A percentile compares a stretch with the other conserved stretches of the same genome.
Evolutionary conservation across 2,113 vertebrate species (phyloP).

Genomic region (Nannospalax galili): DNA sequence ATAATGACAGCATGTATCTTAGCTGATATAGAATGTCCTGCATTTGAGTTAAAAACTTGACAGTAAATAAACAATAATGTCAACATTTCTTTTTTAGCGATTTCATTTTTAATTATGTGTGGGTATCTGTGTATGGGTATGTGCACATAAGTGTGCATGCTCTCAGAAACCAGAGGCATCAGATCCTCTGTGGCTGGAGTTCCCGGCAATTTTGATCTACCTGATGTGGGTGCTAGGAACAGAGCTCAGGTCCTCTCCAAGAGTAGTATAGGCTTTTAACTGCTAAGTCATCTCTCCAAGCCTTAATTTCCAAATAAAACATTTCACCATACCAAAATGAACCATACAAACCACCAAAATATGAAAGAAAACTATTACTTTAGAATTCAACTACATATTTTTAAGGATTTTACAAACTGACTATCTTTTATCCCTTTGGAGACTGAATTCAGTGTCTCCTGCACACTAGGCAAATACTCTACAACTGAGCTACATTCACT

Average conservation of each 20-base stretch:
- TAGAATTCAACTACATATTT: constrained; percentile 23
- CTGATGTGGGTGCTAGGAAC: no score
- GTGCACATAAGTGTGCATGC: no score
- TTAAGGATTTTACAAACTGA: constrained; percentile 33
- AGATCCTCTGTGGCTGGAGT: no score
- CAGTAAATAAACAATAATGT: neutral
- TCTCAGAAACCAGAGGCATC: no score
- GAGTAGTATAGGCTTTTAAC: no score
- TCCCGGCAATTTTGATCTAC: no score
- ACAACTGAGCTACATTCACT: neutral
- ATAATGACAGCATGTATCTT: constrained; percentile 1
- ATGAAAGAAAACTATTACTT: constrained; percentile 35
- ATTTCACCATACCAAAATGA: constrained; percentile 50
- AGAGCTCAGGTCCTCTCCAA: no score
- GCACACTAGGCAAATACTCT: neutral
- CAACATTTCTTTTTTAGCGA: constrained; percentile 55
- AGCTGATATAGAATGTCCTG: neutral
- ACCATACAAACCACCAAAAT: constrained; percentile 42
- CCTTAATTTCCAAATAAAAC: no score
- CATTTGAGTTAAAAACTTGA: constrained; percentile 46
- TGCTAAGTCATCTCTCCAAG: no score
- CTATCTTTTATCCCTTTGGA: neutral
- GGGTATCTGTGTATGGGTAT: no score
- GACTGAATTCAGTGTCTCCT: neutral
- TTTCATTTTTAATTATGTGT: no score